Percentiles rank a stretch among this genome's conserved stretches.
Conservation (phyloP, 2,888 invertebrate species). For the Aleiodes leptofemur region DNA sequence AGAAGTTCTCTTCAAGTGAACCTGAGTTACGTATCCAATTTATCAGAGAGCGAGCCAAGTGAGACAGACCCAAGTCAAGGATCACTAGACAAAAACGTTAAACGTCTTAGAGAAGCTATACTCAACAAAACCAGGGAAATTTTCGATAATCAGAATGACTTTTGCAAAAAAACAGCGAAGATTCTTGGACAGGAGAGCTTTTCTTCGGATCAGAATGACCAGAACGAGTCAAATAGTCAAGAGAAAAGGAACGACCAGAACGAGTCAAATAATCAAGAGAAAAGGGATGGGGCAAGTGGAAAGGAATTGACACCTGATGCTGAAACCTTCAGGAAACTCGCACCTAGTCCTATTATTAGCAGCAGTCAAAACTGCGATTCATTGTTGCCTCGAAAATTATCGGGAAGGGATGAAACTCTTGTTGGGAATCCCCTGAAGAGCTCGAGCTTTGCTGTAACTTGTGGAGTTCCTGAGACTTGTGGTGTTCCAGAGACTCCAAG, state of each 20-base stretch:
- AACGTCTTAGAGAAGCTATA: constrained; percentile 62
- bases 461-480: background rate
- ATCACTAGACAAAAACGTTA: constrained; percentile 56
- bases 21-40: constrained; percentile 62
- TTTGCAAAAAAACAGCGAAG: constrained; percentile 27
- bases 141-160: constrained; percentile 55
- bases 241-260: constrained; percentile 24
- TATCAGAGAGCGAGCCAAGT: constrained; percentile 51
- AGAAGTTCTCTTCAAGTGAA: constrained; percentile 67
- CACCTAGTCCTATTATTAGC: background rate
- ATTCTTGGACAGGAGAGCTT: background rate
- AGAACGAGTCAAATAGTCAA: constrained; percentile 18
- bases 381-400: background rate
- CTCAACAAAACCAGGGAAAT: constrained; percentile 63
- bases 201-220: background rate
- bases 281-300: no score
- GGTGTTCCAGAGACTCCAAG: background rate
- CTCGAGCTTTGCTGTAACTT: background rate
- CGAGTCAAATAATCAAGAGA: constrained; percentile 7
- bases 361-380: background rate
- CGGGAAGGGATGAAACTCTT: background rate
- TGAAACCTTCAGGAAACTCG: background rate
- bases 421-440: constrained; percentile 2
- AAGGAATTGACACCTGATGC: no score
- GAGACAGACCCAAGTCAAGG: constrained; percentile 45